Evolutionary conservation across 2,113 vertebrate genomes (phyloP).

Genomic region (Podilymbus podiceps): DNA sequence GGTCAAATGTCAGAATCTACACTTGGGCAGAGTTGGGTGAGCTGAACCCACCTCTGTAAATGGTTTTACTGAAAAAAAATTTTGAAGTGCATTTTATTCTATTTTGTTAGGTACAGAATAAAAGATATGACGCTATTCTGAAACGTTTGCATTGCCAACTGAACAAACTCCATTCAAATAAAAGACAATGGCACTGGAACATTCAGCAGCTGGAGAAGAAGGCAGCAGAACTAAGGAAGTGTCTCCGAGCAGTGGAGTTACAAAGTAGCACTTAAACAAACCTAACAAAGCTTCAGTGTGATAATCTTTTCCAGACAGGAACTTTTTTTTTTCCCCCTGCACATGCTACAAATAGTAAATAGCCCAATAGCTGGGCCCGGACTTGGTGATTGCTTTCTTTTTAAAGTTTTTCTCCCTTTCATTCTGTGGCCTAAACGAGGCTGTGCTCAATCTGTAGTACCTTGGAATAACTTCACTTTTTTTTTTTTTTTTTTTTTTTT

Average conservation of each 20-base stretch:
- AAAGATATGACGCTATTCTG: conserved; percentile 76
- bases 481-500: background rate
- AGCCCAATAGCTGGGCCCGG: background rate
- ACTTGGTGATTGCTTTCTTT: background rate
- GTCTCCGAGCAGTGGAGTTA: conserved; percentile 21
- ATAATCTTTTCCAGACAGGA: background rate
- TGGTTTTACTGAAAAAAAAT: background rate
- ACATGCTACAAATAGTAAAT: background rate
- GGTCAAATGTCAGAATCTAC: background rate
- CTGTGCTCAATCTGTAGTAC: background rate
- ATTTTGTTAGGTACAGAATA: conserved; percentile 75
- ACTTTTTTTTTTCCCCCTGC: background rate
- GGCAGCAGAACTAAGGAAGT: conserved; percentile 62
- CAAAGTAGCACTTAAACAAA: background rate
- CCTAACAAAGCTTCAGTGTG: background rate
- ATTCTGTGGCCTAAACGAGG: background rate
- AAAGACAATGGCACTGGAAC: conserved; percentile 72
- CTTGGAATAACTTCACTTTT: background rate
- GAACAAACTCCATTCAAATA: conserved; percentile 70
- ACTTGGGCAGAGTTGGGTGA: background rate
- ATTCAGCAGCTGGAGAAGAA: conserved; percentile 74
- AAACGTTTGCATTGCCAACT: conserved; percentile 79
- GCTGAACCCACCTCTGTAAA: background rate
- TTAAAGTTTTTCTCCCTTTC: background rate
- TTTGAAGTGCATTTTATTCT: background rate